Percentiles rank a stretch among this genome's conserved stretches.
These are phyloP conservation scores for Bellardia bayeri DNA, from an alignment of 2,888 invertebrate genomes.

Conservation along the genomic window DNA sequence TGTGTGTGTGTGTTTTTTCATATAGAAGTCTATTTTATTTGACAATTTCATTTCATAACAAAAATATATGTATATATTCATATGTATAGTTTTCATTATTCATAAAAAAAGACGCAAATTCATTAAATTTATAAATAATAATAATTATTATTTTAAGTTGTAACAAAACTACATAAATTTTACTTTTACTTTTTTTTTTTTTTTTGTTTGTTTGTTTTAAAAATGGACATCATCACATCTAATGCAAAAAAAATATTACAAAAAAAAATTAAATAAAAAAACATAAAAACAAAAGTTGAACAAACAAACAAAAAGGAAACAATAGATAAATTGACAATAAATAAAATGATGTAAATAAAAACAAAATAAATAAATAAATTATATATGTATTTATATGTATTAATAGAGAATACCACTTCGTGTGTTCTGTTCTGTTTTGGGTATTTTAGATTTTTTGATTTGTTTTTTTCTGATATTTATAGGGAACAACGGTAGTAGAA, in stretches of 20 bases:
- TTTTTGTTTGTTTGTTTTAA: not conserved
- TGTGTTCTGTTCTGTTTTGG: conserved; percentile 62
- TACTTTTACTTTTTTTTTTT: conserved; percentile 24
- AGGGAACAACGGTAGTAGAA: conserved; percentile 68
- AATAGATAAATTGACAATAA: conserved; percentile 32
- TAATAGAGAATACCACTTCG: conserved; percentile 61
- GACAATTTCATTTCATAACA: conserved; percentile 70
- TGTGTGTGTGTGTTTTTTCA: conserved; percentile 65
- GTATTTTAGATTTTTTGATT: conserved; percentile 31
- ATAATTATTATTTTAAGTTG: conserved; percentile 52
- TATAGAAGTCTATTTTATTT: conserved; percentile 70
- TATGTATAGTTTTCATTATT: conserved; percentile 72
- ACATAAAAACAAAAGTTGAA: conserved; percentile 23
- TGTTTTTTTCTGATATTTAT: conserved; percentile 42
- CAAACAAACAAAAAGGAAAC: conserved; percentile 25
- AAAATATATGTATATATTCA: conserved; percentile 72
- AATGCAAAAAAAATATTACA: conserved; percentile 33
- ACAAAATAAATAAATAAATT: conserved; percentile 54
- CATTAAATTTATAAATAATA: conserved; percentile 60
- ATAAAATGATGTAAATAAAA: conserved; percentile 45
- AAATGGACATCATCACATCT: conserved; percentile 54
- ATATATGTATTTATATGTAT: conserved; percentile 39
- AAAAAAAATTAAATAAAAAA: not conserved
- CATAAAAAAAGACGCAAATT: conserved; percentile 69
- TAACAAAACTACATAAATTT: conserved; percentile 67